Percentiles rank a stretch among this genome's conserved stretches.
phyloP scores from a whole-genome alignment of 2,797 vertebrate genomes.

The Etheostoma nigrum region DNA sequence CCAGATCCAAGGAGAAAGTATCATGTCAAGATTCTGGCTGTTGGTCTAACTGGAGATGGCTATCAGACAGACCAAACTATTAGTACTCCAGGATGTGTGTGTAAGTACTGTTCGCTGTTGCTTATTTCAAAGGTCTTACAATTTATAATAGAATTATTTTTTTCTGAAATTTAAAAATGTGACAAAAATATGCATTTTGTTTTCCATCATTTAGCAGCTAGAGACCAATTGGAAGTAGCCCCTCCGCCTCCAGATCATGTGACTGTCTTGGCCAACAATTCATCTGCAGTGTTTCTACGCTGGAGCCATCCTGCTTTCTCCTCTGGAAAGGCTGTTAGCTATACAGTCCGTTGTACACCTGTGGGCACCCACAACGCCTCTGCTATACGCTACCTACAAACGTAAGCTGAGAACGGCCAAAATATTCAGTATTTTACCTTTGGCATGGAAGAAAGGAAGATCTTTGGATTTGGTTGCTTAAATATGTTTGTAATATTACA shows the following conservation, averaged over 20 bases:
- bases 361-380: constrained; percentile 93
- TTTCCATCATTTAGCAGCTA: constrained; percentile 84
- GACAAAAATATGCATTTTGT: constrained; percentile 13
- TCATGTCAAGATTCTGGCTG: constrained; percentile 93
- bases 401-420: constrained; percentile 82
- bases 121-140: background rate
- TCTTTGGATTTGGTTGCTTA: background rate
- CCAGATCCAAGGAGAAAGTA: constrained; percentile 96
- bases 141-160: background rate
- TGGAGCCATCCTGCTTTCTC: constrained; percentile 94
- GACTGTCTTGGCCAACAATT: constrained; percentile 88
- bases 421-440: background rate
- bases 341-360: constrained; percentile 93
- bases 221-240: constrained; percentile 89
- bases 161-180: background rate
- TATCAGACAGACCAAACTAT: constrained; percentile 96
- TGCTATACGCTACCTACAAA: constrained; percentile 92
- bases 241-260: constrained; percentile 94
- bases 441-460: background rate
- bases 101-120: constrained; percentile 84
- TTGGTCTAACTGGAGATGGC: constrained; percentile 91
- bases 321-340: constrained; percentile 90
- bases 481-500: background rate
- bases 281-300: constrained; percentile 89
- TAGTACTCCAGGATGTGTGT: constrained; percentile 94